phyloP scores from a whole-genome alignment of 2,888 invertebrate species.

The Aphidoletes aphidimyza region DNA sequence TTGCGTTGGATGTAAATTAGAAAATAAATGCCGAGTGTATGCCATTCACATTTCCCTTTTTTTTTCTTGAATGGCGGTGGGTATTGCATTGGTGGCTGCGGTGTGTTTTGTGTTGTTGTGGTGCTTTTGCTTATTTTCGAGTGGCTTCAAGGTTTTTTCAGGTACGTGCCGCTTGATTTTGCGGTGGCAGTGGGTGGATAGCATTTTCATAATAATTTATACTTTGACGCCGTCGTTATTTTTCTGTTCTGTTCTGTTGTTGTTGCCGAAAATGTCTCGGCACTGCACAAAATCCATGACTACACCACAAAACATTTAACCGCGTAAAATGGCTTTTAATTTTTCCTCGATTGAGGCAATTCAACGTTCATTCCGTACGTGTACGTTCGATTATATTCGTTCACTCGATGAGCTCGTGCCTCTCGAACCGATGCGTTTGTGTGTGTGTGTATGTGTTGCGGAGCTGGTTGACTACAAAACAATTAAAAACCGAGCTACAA shows the following conservation, averaged over 20 bases:
- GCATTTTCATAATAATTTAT: conserved; percentile 44
- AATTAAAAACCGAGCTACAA: neutral
- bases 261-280: neutral
- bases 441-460: no score
- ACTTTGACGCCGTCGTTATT: neutral
- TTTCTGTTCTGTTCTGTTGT: no score
- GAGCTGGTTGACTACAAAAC: neutral
- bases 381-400: neutral
- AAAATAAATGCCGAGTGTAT: conserved; percentile 17
- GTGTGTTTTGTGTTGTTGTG: no score
- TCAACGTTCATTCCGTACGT: neutral
- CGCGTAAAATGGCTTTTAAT: conserved; percentile 42
- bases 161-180: conserved; percentile 34
- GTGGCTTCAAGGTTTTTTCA: conserved; percentile 5
- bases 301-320: conserved; percentile 37
- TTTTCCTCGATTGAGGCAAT: conserved; percentile 46
- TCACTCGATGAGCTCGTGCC: neutral
- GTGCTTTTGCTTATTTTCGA: no score
- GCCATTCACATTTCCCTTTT: conserved; percentile 11
- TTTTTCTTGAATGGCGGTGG: no score
- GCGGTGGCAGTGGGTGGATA: neutral
- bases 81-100: no score
- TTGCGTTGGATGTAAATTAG: conserved; percentile 53
- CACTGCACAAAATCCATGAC: neutral
- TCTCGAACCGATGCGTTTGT: no score